Conservation (phyloP, 2,888 invertebrate genomes). For the Sarcophaga variegata region DNA sequence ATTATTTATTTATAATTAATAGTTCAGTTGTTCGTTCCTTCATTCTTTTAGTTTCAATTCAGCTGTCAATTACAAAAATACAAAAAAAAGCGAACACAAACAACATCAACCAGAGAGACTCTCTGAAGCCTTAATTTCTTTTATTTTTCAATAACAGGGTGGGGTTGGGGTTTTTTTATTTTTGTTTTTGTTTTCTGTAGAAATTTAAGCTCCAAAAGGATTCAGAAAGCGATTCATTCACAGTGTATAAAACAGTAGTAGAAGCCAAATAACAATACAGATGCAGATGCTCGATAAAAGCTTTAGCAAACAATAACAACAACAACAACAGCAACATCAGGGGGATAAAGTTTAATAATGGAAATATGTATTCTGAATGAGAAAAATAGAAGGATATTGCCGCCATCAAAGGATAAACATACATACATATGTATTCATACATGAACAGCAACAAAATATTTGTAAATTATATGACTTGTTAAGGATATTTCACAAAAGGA, state of each 20-base stretch:
- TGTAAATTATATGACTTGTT: no score
- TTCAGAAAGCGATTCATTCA: constrained; percentile 27
- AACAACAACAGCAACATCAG: background rate
- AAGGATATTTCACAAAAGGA: no score
- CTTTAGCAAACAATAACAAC: constrained; percentile 9
- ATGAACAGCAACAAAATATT: constrained; percentile 15
- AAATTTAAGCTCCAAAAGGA: constrained; percentile 44
- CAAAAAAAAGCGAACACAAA: background rate
- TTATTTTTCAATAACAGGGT: no score
- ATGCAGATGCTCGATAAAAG: background rate
- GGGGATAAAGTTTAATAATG: constrained; percentile 37
- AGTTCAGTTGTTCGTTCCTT: background rate
- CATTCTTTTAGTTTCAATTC: constrained; percentile 35
- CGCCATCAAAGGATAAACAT: constrained; percentile 43
- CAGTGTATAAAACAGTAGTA: background rate
- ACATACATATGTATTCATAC: background rate
- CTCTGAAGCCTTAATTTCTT: constrained; percentile 3
- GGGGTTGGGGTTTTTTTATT: no score
- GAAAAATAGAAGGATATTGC: constrained; percentile 38
- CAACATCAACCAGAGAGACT: background rate
- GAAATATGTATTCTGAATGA: constrained; percentile 30
- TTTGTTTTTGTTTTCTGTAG: background rate
- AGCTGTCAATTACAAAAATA: constrained; percentile 54
- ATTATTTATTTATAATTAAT: constrained; percentile 63
- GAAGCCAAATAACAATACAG: constrained; percentile 29